Evolutionary conservation across 2,888 invertebrate genomes (phyloP).

Genomic region (Noctuana brunneofusca): DNA sequence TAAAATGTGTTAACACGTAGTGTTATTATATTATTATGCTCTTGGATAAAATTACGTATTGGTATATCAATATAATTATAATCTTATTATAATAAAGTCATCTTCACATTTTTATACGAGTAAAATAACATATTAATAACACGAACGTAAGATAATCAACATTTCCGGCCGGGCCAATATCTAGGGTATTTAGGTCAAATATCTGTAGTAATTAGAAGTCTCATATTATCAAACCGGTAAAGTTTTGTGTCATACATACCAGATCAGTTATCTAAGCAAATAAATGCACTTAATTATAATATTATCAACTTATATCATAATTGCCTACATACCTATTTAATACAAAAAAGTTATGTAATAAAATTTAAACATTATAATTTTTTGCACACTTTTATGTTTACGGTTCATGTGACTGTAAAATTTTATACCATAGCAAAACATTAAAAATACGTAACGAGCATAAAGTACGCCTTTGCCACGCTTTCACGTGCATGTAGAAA

Average conservation of each 20-base stretch:
- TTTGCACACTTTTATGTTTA: not conserved
- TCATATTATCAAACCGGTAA: no score
- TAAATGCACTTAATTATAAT: no score
- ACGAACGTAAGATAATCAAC: not conserved
- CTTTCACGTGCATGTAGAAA: conserved; percentile 6
- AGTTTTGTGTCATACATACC: no score
- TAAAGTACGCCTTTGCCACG: conserved; percentile 4
- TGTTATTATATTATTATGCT: no score
- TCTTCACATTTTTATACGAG: not conserved
- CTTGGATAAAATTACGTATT: no score
- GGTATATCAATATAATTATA: not conserved
- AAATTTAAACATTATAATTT: not conserved
- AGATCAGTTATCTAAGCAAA: no score
- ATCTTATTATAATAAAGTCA: no score
- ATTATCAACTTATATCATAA: not conserved
- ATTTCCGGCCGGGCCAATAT: conserved; percentile 1
- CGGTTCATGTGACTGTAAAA: not conserved
- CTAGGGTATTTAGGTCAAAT: not conserved
- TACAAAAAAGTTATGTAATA: not conserved
- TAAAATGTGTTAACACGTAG: no score
- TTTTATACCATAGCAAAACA: conserved; percentile 4
- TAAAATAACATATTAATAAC: not conserved
- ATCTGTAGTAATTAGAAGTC: conserved; percentile 3
- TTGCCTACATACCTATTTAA: not conserved
- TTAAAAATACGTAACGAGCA: conserved; percentile 8